Percentiles rank a stretch among this genome's conserved stretches.
Evolutionary conservation across 2,113 vertebrate genomes (phyloP).

Genomic region (Podarcis raffonei): DNA sequence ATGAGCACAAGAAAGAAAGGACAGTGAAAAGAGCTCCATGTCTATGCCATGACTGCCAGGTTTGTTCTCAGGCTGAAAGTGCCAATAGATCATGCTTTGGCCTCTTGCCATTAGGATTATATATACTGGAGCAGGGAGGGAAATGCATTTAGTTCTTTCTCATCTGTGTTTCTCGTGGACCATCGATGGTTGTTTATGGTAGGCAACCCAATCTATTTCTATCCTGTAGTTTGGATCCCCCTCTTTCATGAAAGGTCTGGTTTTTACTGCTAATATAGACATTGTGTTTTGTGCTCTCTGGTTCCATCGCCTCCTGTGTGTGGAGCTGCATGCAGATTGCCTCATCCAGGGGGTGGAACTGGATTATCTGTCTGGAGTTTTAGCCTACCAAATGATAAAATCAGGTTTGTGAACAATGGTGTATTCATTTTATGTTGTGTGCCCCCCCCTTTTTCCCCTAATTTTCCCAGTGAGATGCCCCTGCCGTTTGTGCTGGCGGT

Average conservation of each 20-base stretch:
- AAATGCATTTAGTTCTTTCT: slow-evolving; percentile 36
- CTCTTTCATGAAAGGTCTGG: not conserved
- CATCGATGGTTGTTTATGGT: slow-evolving; percentile 20
- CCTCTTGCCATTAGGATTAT: slow-evolving; percentile 13
- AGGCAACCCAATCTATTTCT: not conserved
- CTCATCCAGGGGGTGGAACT: too few species aligned
- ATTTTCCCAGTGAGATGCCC: not conserved
- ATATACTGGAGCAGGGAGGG: slow-evolving; percentile 44
- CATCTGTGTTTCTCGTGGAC: not conserved
- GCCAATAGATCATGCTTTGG: slow-evolving; percentile 56
- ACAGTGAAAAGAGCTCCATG: slow-evolving; percentile 46
- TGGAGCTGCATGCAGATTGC: too few species aligned
- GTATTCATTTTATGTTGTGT: not conserved
- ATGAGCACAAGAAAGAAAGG: slow-evolving; percentile 65
- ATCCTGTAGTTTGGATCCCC: not conserved
- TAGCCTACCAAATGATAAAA: too few species aligned
- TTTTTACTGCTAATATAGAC: slow-evolving; percentile 2
- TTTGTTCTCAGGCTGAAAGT: slow-evolving; percentile 67
- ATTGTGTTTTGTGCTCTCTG: not conserved
- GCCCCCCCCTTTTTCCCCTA: not conserved
- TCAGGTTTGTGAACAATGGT: too few species aligned
- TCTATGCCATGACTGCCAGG: slow-evolving; percentile 60
- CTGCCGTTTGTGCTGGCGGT: not conserved
- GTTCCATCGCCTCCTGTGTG: too few species aligned
- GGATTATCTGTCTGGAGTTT: too few species aligned